A percentile compares a stretch with the other conserved stretches of the same genome.
Conservation (phyloP, 1,140 invertebrate genomes). For the Diorhabda carinulata region DNA sequence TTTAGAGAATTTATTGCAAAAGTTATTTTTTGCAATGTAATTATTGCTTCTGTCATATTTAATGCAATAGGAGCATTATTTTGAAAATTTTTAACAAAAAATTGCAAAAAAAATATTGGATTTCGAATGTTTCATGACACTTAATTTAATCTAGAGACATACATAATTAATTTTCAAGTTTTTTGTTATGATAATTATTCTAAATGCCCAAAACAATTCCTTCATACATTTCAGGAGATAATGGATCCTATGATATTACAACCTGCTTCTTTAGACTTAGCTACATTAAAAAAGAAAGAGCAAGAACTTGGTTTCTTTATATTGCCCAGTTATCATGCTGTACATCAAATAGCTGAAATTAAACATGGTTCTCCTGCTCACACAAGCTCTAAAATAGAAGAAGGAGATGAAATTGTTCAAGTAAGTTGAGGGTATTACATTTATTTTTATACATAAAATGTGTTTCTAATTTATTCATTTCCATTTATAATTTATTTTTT, state of each 20-base stretch:
- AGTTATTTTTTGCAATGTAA: no score
- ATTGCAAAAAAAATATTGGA: no score
- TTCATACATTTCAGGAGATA: slow-evolving; percentile 56
- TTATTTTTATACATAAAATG: slow-evolving; percentile 13
- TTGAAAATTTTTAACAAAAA: no score
- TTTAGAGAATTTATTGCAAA: no score
- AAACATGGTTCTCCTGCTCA: slow-evolving; percentile 81
- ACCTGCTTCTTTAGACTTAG: slow-evolving; percentile 79
- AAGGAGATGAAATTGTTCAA: slow-evolving; percentile 90
- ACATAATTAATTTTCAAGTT: no score
- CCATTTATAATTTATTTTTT: slow-evolving; percentile 35
- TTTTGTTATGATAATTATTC: no score
- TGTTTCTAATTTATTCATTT: no score
- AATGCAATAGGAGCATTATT: no score
- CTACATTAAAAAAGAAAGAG: slow-evolving; percentile 79
- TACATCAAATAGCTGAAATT: slow-evolving; percentile 81
- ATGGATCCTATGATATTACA: slow-evolving; percentile 84
- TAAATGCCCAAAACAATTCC: no score
- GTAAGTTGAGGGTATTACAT: slow-evolving; percentile 47
- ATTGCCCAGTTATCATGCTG: slow-evolving; percentile 77
- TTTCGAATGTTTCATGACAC: no score
- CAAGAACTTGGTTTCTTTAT: slow-evolving; percentile 79
- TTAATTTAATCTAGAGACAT: no score
- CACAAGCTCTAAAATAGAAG: slow-evolving; percentile 83
- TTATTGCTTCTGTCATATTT: no score